phyloP scores from a whole-genome alignment of 2,113 vertebrate species.

The Gadus macrocephalus region DNA sequence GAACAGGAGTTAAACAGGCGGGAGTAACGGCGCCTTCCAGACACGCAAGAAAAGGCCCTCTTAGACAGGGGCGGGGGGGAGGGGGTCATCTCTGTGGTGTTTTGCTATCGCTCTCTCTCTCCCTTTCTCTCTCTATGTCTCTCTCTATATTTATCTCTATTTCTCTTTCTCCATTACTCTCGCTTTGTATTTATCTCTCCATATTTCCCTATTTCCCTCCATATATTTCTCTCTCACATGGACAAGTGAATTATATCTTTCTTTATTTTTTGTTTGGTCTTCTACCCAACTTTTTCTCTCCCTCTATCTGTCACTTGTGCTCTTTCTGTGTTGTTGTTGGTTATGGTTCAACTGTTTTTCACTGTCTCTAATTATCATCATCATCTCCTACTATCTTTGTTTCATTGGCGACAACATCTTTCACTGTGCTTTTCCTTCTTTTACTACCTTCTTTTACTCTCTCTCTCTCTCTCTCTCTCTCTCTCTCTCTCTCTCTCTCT shows the following conservation, averaged over 20 bases:
- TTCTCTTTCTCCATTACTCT: not conserved
- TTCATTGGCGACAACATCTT: not conserved
- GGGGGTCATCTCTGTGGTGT: conserved; percentile 21
- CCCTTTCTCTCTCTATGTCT: not conserved
- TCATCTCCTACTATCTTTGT: not conserved
- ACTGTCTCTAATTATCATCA: not conserved
- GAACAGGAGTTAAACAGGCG: conserved; percentile 73
- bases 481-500: not conserved
- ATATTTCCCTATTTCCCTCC: not conserved
- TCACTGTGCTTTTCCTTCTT: not conserved
- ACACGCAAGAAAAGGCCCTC: conserved; percentile 30
- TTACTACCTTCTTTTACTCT: not conserved
- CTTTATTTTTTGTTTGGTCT: no score
- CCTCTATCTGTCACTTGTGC: not conserved
- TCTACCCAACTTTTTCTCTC: not conserved
- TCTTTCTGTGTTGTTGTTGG: no score
- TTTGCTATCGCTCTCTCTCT: conserved; percentile 16
- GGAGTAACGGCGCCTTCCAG: conserved; percentile 61
- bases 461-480: not conserved
- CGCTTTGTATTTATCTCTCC: no score
- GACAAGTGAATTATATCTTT: no score
- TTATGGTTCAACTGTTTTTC: not conserved
- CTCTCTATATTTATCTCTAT: not conserved
- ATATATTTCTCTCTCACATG: no score
- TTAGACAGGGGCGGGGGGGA: no score